Base-by-base conservation (phyloP, 2,113 vertebrate species). In the Grantiella picta region DNA sequence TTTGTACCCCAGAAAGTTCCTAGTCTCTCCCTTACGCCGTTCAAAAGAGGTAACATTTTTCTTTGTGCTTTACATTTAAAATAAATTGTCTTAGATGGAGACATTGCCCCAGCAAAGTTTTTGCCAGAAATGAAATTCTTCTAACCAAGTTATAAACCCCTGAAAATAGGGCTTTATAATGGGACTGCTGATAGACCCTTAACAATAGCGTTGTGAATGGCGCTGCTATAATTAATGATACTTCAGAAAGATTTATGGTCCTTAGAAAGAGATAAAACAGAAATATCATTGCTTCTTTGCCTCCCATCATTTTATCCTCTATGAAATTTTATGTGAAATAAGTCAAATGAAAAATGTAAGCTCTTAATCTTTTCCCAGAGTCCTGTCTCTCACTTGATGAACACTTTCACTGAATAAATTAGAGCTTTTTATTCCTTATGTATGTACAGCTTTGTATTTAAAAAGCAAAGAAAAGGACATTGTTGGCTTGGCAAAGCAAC, bases 241-340 rank as follows among this genome's bases (percentile, higher is more conserved):
- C 90, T 97, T 96, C 93, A 89, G 94, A 92, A 97, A 97, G 97
- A 98, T 97, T 97, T 97, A 98, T 96, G 85, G 94, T 95, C 90
- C 65, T 96, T 82, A 95, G 95, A 92, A 96, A 93, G 94, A 98
- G 96, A 97, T 98, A 97, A 98, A 98, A 96, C 94, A 97, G 96
- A 97, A 97, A 97, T 92, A 97, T 97, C 95, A 92, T 91, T 96
- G 93, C 97, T 97, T 97, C 92, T 97, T 87, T 79, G 86, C 93
- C 94, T 97, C 92, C 95, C 78, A 92, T 97, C 93, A 94, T 98
- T 97, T 97, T 97, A 95, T 96, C 92, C 95, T 95, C 93, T 96
- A 94, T 97, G 96, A 98, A 97, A 97, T 97, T 97, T 98, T 98
- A 98, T 97, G 91, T 95, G 95, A 97, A 97, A 94, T 96, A 97